phyloP scores from a whole-genome alignment of 2,113 vertebrate genomes.

The Hypomesus transpacificus region DNA sequence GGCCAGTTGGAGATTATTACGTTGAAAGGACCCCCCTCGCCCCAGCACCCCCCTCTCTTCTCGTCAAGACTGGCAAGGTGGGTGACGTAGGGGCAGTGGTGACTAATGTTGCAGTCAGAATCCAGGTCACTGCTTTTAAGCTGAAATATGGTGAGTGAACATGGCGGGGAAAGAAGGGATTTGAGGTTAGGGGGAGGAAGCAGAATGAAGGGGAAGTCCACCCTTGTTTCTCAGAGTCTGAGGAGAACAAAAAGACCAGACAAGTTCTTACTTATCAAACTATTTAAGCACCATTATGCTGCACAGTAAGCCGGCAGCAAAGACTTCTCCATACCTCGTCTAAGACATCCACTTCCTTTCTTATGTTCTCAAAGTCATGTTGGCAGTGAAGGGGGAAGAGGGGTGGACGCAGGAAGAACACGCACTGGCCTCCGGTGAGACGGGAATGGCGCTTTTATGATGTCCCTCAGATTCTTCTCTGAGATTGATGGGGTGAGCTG shows the following conservation, averaged over 20 bases:
- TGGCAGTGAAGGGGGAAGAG: not conserved
- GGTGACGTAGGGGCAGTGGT: constrained; percentile 50
- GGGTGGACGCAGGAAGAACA: constrained; percentile 22
- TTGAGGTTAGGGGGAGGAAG: not conserved
- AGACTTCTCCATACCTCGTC: not conserved
- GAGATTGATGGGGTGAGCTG: constrained; percentile 64
- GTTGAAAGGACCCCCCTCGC: constrained; percentile 31
- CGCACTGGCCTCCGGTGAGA: constrained; percentile 53
- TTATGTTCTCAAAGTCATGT: constrained; percentile 22
- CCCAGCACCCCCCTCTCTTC: no score
- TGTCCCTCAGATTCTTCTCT: constrained; percentile 65
- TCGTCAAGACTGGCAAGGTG: constrained; percentile 45
- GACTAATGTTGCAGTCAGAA: constrained; percentile 54
- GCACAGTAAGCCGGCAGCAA: no score
- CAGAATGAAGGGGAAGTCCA: constrained; percentile 14
- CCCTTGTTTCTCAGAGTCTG: not conserved
- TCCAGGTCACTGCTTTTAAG: constrained; percentile 57
- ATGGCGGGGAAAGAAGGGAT: not conserved
- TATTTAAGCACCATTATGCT: no score
- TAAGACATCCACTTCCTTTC: constrained; percentile 31
- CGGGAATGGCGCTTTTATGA: constrained; percentile 70
- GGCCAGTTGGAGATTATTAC: constrained; percentile 26
- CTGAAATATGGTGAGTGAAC: constrained; percentile 38
- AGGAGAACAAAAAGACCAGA: not conserved
- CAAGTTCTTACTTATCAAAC: not conserved